Evolutionary conservation across 2,113 vertebrate genomes (phyloP).

Genomic region (Bagarius yarrelli): DNA sequence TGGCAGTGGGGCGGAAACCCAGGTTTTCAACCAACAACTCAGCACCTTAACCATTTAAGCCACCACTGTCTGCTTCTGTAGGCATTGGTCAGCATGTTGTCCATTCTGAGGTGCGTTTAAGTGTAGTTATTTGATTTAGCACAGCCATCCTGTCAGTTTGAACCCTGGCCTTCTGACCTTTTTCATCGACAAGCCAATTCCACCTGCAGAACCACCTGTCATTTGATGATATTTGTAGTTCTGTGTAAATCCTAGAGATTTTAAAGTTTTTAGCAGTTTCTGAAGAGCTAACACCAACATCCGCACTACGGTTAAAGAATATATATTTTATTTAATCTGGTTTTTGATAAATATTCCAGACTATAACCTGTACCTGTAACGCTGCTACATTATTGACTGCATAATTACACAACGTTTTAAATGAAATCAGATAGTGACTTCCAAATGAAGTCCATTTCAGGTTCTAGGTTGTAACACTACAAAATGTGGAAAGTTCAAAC

Average conservation of each 20-base stretch:
- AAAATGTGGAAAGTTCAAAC: neutral
- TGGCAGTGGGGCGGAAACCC: too few species aligned
- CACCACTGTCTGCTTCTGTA: neutral
- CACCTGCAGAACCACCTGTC: neutral
- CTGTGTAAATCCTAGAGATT: neutral
- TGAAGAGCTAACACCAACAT: neutral
- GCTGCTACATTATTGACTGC: neutral
- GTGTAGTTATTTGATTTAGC: neutral
- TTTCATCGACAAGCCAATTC: neutral
- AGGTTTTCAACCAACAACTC: too few species aligned
- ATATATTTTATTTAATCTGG: neutral
- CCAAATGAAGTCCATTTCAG: neutral
- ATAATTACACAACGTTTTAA: neutral
- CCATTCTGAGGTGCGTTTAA: neutral
- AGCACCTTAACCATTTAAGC: too few species aligned
- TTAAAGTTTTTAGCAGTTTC: neutral
- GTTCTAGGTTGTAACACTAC: neutral
- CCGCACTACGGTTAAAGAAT: neutral
- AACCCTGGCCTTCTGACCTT: neutral
- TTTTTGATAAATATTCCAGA: neutral
- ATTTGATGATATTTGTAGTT: neutral
- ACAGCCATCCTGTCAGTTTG: neutral
- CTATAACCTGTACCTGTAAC: neutral
- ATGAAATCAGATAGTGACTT: neutral
- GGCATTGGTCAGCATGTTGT: neutral